Percentiles rank a stretch among this genome's conserved stretches.
Conservation (phyloP, 2,113 vertebrate genomes). For the Anoplopoma fimbria region DNA sequence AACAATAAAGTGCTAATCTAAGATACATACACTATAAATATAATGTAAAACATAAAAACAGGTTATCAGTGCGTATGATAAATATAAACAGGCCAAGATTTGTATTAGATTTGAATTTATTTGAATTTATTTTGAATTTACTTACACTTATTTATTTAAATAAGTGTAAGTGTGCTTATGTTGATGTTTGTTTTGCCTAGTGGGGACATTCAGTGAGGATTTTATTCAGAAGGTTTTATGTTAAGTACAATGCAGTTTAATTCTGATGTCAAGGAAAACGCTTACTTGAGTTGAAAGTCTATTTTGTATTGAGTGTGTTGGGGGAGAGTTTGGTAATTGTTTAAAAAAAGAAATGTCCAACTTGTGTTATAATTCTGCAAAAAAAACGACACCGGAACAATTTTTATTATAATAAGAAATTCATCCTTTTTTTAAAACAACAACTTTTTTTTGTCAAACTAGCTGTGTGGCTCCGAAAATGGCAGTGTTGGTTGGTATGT, state of each 20-base stretch:
- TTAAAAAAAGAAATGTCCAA: too few relatives aligned
- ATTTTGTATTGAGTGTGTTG: background rate
- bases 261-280: background rate
- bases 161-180: background rate
- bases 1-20: background rate
- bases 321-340: background rate
- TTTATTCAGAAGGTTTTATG: background rate
- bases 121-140: too few relatives aligned
- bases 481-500: background rate
- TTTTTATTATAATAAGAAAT: too few relatives aligned
- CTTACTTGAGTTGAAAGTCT: background rate
- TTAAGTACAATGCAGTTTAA: background rate
- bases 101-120: too few relatives aligned
- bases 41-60: background rate
- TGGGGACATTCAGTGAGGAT: background rate
- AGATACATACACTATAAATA: background rate
- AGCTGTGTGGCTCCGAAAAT: too few relatives aligned
- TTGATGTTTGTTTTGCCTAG: background rate
- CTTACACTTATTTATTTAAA: too few relatives aligned
- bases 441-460: too few relatives aligned
- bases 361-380: background rate
- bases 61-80: background rate
- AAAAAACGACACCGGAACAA: too few relatives aligned
- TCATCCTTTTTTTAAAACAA: too few relatives aligned
- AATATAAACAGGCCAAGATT: background rate